Conservation (phyloP, 2,888 invertebrate genomes). For the Blomia tropicalis region DNA sequence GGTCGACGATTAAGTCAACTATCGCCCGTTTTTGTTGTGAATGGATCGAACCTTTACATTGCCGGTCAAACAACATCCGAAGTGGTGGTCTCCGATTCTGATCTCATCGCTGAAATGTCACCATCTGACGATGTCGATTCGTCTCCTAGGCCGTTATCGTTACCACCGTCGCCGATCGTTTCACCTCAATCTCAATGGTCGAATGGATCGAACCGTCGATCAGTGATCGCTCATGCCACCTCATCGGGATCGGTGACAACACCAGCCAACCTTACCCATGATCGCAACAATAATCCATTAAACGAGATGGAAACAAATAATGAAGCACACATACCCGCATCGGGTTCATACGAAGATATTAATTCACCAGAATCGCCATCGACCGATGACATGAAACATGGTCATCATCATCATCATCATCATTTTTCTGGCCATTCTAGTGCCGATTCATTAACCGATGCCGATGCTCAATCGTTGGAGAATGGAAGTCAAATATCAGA, state of each 20-base stretch:
- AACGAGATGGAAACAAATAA: not conserved
- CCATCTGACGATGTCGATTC: not conserved
- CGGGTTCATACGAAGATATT: not conserved
- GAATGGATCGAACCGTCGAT: conserved; percentile 2
- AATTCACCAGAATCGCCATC: not conserved
- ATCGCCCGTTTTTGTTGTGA: not conserved
- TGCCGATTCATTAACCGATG: not conserved
- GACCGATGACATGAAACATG: conserved; percentile 1
- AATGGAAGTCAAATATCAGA: conserved; percentile 8
- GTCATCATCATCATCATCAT: not conserved
- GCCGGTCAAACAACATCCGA: not conserved
- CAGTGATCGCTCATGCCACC: conserved; percentile 12
- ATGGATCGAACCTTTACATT: not conserved
- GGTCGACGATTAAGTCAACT: conserved; percentile 1
- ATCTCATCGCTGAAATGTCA: conserved; percentile 2
- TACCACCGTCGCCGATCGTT: no score
- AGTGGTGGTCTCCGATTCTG: not conserved
- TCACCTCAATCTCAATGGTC: not conserved
- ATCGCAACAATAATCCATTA: conserved; percentile 8
- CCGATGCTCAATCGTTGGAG: conserved; percentile 9
- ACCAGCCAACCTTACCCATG: not conserved
- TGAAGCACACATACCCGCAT: no score
- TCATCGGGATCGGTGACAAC: no score
- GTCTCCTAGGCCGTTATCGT: no score
- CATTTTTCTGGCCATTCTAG: not conserved